A percentile compares a stretch with the other conserved stretches of the same genome.
Conservation (phyloP, 2,888 invertebrate genomes). For the Cheiracanthium punctorium region DNA sequence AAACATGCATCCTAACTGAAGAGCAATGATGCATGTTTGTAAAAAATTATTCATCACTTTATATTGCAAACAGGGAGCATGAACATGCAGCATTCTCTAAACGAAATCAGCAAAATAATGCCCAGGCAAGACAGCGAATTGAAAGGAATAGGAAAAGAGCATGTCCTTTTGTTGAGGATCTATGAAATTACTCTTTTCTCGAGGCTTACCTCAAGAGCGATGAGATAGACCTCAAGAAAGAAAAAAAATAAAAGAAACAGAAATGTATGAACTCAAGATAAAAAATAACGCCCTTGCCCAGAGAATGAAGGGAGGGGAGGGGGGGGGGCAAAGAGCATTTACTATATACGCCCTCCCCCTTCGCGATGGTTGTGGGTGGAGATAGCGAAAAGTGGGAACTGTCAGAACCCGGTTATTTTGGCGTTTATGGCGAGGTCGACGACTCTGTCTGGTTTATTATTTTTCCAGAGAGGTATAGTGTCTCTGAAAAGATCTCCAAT, state of each 20-base stretch:
- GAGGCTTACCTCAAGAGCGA: conserved; percentile 9
- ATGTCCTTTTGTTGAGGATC: neutral
- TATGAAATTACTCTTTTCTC: neutral
- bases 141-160: neutral
- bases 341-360: no score
- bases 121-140: neutral
- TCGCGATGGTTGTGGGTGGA: conserved; percentile 60
- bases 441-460: conserved; percentile 49
- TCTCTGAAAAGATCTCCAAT: neutral
- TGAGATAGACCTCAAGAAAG: conserved; percentile 10
- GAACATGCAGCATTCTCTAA: no score
- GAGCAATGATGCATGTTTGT: no score
- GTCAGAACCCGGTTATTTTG: conserved; percentile 46
- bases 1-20: no score
- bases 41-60: no score
- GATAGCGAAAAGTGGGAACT: conserved; percentile 55
- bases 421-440: conserved; percentile 43
- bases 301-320: neutral
- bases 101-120: neutral
- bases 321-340: neutral
- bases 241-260: no score
- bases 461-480: neutral
- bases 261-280: no score
- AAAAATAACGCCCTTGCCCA: no score
- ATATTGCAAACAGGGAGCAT: no score